A percentile compares a stretch with the other conserved stretches of the same genome.
phyloP scores from a whole-genome alignment of 2,888 invertebrate species.

The Drosophila mimetica region DNA sequence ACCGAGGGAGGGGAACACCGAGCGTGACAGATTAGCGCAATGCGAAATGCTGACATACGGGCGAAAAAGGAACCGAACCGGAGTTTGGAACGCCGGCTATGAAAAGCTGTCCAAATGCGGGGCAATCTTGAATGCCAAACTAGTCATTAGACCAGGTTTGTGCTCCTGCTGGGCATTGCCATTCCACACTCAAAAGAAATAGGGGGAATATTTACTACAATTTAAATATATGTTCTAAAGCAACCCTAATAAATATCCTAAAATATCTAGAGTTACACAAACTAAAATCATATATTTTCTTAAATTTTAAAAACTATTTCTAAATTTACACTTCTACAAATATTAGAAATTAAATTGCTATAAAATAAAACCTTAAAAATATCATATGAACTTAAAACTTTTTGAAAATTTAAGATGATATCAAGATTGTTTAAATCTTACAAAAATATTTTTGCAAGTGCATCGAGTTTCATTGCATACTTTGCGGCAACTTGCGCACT shows the following conservation, averaged over 20 bases:
- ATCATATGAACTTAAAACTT: no score
- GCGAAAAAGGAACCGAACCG: slow-evolving; percentile 22
- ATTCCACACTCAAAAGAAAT: slow-evolving; percentile 8
- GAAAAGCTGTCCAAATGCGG: slow-evolving; percentile 64
- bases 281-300: no score
- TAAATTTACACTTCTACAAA: no score
- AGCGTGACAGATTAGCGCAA: slow-evolving; percentile 72
- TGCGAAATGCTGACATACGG: slow-evolving; percentile 77
- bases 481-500: slow-evolving; percentile 74
- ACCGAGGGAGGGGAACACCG: slow-evolving; percentile 45
- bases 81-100: slow-evolving; percentile 1
- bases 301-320: no score
- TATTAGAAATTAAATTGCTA: no score
- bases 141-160: slow-evolving; percentile 38
- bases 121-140: slow-evolving; percentile 49
- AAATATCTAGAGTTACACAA: no score
- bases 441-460: slow-evolving; percentile 16
- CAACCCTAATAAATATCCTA: no score
- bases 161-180: neutral
- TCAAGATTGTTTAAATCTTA: no score
- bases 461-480: slow-evolving; percentile 72
- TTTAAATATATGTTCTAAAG: no score
- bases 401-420: no score
- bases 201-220: no score
- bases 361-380: no score